Conservation (phyloP, 2,888 invertebrate species). For the Branchellion lobata region DNA sequence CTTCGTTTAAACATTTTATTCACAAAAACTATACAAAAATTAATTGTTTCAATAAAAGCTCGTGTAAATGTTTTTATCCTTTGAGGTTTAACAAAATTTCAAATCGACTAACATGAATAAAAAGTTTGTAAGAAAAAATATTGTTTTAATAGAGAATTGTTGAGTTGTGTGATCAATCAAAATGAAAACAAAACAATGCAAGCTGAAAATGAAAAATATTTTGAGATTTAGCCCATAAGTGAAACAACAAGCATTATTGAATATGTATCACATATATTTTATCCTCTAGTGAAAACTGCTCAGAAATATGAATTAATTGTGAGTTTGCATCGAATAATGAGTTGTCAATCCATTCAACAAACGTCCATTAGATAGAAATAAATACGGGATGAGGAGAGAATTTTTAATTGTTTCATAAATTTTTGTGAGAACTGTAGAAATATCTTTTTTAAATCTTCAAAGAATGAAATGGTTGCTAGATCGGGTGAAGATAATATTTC, state of each 20-base stretch:
- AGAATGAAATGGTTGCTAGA: too few species aligned
- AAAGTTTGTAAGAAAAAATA: neutral
- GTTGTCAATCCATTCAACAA: too few species aligned
- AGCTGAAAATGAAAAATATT: neutral
- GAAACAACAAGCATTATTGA: neutral
- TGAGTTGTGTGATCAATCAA: neutral
- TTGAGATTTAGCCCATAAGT: neutral
- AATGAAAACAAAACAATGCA: slow-evolving; percentile 9
- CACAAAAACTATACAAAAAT: slow-evolving; percentile 14
- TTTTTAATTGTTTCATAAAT: too few species aligned
- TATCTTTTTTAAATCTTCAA: too few species aligned
- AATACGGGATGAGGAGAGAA: too few species aligned
- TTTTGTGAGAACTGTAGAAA: too few species aligned
- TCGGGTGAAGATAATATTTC: too few species aligned
- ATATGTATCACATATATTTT: slow-evolving; percentile 12
- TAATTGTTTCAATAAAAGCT: neutral
- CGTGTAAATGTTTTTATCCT: neutral
- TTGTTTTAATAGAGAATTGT: too few species aligned
- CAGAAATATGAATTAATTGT: too few species aligned
- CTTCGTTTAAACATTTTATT: neutral
- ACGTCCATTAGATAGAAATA: too few species aligned
- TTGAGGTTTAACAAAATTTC: slow-evolving; percentile 5
- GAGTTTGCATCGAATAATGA: too few species aligned
- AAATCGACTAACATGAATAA: neutral
- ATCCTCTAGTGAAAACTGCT: neutral